Base-by-base conservation (phyloP, 2,888 invertebrate genomes). In the Plebejus argus region DNA sequence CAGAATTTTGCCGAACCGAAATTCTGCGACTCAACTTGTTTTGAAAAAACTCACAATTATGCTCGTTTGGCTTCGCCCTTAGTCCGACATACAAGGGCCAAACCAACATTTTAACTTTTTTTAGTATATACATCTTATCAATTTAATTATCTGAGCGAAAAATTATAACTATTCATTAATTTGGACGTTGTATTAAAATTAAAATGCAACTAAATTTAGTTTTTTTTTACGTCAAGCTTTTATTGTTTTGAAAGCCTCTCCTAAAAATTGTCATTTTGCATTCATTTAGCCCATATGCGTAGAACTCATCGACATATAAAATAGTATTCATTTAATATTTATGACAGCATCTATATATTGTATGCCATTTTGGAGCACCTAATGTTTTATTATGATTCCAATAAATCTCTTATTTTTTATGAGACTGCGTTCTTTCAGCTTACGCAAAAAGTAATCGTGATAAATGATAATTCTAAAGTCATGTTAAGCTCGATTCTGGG, bases 391-490 rank as follows among this genome's bases (percentile, higher is more conserved):
- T 18, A 66, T 15, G 15, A 66, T 66, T 66, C 7, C 5, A 6
- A 18, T 23, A 33, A 66, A 66, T 66, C n/a, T 12, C 4, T 18
- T 33, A 66, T 23, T 28, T 15, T 66, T 66, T 33, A 74, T 20
- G 72, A 45, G 71, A 49, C 45, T 12, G 12, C 49, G 49, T 53
- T 53, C 28, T 74, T 49, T 74, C 18, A 74, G 49, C 53, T 53
- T 28, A 72, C 72, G 72, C 20, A 45, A 72, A 53, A 74, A 53
- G 72, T 53, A 74, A 53, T 74, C 28, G 74, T 74, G 74, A 74
- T 33, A 74, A 74, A 74, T 74, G 74, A 49, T 74, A 74, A 74
- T 74, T 74, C 45, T 74, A 74, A 74, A 74, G 49, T 28, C 74
- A 74, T 74, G 74, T 74, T 53, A 49, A 23, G 49, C 49, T 45